Base-by-base conservation (phyloP, 2,888 invertebrate species). In the Scaptodrosophila latifasciaeformis region DNA sequence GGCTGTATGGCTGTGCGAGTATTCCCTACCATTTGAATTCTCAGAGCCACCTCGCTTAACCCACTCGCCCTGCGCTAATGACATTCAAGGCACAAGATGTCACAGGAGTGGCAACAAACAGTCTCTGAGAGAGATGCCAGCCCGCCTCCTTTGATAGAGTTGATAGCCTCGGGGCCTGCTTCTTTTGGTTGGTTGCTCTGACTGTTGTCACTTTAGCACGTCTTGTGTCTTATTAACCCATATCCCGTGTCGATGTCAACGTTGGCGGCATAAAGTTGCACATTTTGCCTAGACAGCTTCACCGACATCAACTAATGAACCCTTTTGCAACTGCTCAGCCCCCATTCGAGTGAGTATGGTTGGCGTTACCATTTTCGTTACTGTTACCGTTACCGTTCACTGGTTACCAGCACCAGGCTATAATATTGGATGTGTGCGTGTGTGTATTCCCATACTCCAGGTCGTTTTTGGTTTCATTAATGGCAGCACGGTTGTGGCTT, bases 191-290 rank as follows among this genome's bases (percentile, higher is more conserved):
- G 6, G 13, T 15, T 12, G 15, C 2, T 10, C 37, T 17, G 57
- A 34, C 54, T 31, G 31, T 59, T 67, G 67, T 59, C 67, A 65
- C 59, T 63, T 67, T 63, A 51, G 67, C 63, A 59, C 62, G 56
- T 65, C 58, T 63, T 58, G 57, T 68, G 72, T 71, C 79, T 79
- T 71, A 74, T 74, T 74, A 74, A 74, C 79, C 76, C 69, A 78
- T 61, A 76, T 74, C 59, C 64, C 56, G 68, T 60, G 56, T 59
- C 56, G 47, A 5, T 24, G 24, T 7, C 24, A 5, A 5, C 24
- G 4, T 24, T 24, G 55, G 2, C 19, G 10, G 9, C 21, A 37
- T 37, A 13, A 13, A 1, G 12, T 6, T 39, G 24, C 13, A 42
- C 42, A 42, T 10, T 24, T 43, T 24, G 17, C 7, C 43, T 27